A percentile compares a stretch with the other conserved stretches of the same genome.
phyloP scores from a whole-genome alignment of 35 echinoderm and acorn worm species.

The Diadema setosum region DNA sequence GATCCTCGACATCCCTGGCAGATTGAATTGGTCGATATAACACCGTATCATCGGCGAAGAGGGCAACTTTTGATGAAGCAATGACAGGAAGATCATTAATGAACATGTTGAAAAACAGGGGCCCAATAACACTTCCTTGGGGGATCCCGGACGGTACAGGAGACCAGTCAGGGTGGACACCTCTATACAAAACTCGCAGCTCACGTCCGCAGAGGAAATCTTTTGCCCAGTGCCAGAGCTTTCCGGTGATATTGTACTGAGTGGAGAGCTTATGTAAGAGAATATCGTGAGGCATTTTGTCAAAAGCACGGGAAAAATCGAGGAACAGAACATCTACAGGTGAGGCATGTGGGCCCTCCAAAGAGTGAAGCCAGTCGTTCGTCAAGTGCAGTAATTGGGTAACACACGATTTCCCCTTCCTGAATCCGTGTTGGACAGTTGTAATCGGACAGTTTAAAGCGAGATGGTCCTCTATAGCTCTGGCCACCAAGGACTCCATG shows the following conservation, averaged over 20 bases:
- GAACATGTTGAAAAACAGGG: constrained; percentile 28
- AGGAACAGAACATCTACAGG: not conserved
- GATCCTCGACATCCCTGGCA: too few species aligned
- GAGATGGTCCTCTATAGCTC: not conserved
- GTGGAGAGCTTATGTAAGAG: not conserved
- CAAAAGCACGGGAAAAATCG: constrained; percentile 26
- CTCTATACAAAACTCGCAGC: not conserved
- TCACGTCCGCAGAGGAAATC: not conserved
- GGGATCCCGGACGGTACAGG: constrained; percentile 36
- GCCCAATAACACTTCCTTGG: constrained; percentile 38
- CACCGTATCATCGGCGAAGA: constrained; percentile 45
- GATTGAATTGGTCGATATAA: constrained; percentile 41
- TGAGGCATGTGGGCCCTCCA: not conserved
- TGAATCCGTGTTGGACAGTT: constrained; percentile 2
- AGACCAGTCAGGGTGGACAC: constrained; percentile 2
- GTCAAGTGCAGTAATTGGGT: not conserved
- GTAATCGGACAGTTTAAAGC: not conserved
- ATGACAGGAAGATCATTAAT: constrained; percentile 21
- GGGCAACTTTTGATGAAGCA: not conserved
- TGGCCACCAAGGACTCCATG: not conserved
- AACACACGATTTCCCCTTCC: not conserved
- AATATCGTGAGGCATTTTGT: constrained; percentile 11
- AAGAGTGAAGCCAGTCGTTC: not conserved
- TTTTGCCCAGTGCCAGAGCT: not conserved
- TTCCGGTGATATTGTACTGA: not conserved